Percentiles rank a stretch among this genome's conserved stretches.
These are phyloP conservation scores for Strigamia maritima DNA, from an alignment of 2,888 invertebrate genomes.

Conservation along the genomic window DNA sequence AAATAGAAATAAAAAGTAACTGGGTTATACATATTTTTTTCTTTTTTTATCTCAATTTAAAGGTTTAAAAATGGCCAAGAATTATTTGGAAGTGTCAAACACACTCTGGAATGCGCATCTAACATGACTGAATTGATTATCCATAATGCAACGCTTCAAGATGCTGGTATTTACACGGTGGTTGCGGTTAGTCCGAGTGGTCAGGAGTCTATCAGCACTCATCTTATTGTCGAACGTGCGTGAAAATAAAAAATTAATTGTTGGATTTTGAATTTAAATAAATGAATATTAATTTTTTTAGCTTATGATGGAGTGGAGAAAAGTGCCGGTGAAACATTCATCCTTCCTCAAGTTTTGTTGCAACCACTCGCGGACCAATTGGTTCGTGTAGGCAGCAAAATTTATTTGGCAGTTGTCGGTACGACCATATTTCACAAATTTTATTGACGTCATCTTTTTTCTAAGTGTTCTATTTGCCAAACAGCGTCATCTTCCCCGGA, in stretches of 20 bases:
- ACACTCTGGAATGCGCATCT: slow-evolving; percentile 46
- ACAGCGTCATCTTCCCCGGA: slow-evolving; percentile 58
- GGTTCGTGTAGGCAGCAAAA: slow-evolving; percentile 41
- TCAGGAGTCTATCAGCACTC: slow-evolving; percentile 36
- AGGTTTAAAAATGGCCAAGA: slow-evolving; percentile 51
- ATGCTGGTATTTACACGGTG: slow-evolving; percentile 46
- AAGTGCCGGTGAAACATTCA: slow-evolving; percentile 40
- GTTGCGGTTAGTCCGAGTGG: slow-evolving; percentile 46
- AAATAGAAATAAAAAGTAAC: not conserved
- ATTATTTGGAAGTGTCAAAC: slow-evolving; percentile 47
- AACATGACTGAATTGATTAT: slow-evolving; percentile 46
- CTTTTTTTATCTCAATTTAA: not conserved
- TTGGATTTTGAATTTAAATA: not conserved
- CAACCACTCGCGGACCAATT: slow-evolving; percentile 41
- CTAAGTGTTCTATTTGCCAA: not conserved
- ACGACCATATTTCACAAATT: not conserved
- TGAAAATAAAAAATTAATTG: not conserved
- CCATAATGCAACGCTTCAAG: slow-evolving; percentile 44
- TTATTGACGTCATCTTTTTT: slow-evolving; percentile 30
- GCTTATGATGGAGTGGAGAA: slow-evolving; percentile 14
- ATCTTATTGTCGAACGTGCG: slow-evolving; percentile 40
- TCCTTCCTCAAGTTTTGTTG: slow-evolving; percentile 39
- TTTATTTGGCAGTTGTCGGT: slow-evolving; percentile 41
- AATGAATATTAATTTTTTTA: not conserved
- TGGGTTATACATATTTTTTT: not conserved